Base-by-base conservation (phyloP, 1,140 invertebrate species). In the Drosophila truncata region DNA sequence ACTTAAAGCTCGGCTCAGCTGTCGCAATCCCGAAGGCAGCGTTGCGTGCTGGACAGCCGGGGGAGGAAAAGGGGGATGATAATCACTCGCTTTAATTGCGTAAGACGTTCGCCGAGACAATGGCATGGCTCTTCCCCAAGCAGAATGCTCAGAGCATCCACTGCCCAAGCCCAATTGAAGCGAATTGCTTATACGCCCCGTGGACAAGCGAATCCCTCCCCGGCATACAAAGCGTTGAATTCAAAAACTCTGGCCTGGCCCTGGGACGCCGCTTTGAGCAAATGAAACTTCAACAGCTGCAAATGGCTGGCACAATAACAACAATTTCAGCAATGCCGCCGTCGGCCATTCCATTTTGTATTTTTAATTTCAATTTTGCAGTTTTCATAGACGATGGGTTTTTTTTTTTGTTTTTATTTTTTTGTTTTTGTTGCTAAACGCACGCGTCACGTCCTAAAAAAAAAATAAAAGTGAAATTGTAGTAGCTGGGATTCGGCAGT, bases 401-500 rank as follows among this genome's bases (percentile, higher is more conserved):
- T 74, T 63, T 60, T n/a, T 47, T 46, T 54, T 64, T 62, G 10
- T 54, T 44, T 66, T 44, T 52, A 5, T 23, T 49, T 49, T 27
- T 41, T 46, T 59, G 14, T 52, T 10, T 31, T 33, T 49, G 4
- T 66, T 72, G 39, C 54, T 25, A 13, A 64, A 33, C 61, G 58
- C 62, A 67, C 78, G 78, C 84, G 85, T 80, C 84, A 88, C 85
- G 85, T 70, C 63, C 29, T 65, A 80, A 52, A 52, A 52, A 62
- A 76, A 77, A 76, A 66, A 33, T 54, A 74, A 88, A 88, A 88
- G 85, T 88, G 84, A 88, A 88, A 88, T 87, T 81, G 80, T 65
- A 69, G 61, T 70, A 11, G 62, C 44, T 84, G 61, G 7, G 52
- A 44, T 42, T 73, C 35, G 77, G 16, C 61, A 74, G 85, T 90